phyloP scores from a whole-genome alignment of 2,113 vertebrate genomes.

The Hippopotamus amphibius region DNA sequence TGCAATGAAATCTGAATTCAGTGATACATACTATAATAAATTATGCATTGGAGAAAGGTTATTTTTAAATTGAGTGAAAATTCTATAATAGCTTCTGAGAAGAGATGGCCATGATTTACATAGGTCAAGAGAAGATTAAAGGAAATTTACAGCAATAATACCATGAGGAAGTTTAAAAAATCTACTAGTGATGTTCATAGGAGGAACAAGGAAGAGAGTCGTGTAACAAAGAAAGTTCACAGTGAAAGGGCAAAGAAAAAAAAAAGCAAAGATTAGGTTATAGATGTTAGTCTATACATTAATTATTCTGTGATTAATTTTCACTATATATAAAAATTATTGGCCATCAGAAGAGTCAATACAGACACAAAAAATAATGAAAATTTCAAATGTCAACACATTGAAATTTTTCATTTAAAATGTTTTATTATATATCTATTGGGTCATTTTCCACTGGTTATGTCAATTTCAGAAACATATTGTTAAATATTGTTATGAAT shows the following conservation, averaged over 20 bases:
- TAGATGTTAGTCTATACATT: not conserved
- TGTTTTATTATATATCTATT: not conserved
- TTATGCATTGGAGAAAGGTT: not conserved
- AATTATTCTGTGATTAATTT: not conserved
- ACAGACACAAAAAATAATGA: not conserved
- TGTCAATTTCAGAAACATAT: not conserved
- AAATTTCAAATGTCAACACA: not conserved
- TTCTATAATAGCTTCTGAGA: not conserved
- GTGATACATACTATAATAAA: not conserved
- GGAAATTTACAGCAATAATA: not conserved
- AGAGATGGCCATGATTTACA: not conserved
- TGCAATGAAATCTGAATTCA: not conserved
- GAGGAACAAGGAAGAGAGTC: not conserved
- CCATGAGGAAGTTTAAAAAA: not conserved
- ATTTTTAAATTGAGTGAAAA: not conserved
- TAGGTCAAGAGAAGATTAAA: not conserved
- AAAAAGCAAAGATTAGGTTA: not conserved
- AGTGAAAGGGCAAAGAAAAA: not conserved
- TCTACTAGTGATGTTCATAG: not conserved
- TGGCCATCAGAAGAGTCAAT: not conserved
- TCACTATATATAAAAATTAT: not conserved
- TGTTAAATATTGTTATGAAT: not conserved
- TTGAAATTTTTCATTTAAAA: conserved; percentile 13
- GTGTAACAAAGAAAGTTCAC: not conserved
- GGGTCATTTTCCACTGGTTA: not conserved